Evolutionary conservation across 2,797 vertebrate genomes (phyloP).

Genomic region (Hemitrygon akajei): DNA sequence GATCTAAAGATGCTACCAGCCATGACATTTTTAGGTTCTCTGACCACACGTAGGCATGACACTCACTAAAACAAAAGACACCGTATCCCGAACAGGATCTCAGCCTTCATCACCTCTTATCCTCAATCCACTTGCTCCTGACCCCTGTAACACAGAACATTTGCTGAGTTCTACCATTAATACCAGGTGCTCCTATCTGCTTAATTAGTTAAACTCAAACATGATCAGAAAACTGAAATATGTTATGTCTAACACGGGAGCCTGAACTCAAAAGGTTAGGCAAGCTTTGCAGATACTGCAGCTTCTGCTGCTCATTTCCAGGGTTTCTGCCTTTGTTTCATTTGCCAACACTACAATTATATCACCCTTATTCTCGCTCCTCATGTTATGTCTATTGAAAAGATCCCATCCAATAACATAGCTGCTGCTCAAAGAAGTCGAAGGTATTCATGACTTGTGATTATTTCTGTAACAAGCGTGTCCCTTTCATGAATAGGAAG

Average conservation of each 20-base stretch:
- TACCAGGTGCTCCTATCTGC: not conserved
- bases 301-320: not conserved
- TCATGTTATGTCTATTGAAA: slow-evolving; percentile 7
- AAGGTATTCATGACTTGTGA: not conserved
- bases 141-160: not conserved
- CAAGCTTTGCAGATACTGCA: not conserved
- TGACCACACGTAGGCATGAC: too few relatives aligned
- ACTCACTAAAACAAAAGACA: not conserved
- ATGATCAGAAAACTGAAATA: not conserved
- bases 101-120: not conserved
- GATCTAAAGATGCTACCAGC: not conserved
- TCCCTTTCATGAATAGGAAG: not conserved
- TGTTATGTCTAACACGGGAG: not conserved
- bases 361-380: not conserved
- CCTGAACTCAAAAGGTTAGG: not conserved
- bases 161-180: not conserved
- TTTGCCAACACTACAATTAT: not conserved
- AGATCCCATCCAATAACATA: not conserved
- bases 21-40: too few relatives aligned
- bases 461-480: not conserved
- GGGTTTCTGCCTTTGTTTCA: not conserved
- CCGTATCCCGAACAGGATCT: not conserved
- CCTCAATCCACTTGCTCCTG: not conserved
- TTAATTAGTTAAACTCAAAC: not conserved
- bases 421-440: not conserved